phyloP scores from a whole-genome alignment of 2,797 vertebrate species.

The Enteromius afrohamiltoni region DNA sequence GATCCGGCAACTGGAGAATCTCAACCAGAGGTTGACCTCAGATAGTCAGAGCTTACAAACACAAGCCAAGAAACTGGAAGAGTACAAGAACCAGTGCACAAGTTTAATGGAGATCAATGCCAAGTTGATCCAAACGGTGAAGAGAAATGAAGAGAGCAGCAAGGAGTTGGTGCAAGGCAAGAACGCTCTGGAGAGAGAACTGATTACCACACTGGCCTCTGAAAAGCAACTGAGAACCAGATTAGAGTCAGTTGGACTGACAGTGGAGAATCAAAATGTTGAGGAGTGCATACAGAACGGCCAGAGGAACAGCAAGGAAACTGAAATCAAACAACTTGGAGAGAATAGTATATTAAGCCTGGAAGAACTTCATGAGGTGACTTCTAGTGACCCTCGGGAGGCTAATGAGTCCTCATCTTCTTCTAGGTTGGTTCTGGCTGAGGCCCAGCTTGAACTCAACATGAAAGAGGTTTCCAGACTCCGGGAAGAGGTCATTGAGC shows the following conservation, averaged over 20 bases:
- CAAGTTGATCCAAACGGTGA: slow-evolving; percentile 73
- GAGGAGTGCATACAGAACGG: slow-evolving; percentile 79
- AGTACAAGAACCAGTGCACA: slow-evolving; percentile 72
- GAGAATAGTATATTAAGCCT: slow-evolving; percentile 66
- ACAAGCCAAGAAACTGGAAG: slow-evolving; percentile 66
- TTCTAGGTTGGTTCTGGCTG: slow-evolving; percentile 75
- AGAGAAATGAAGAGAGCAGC: slow-evolving; percentile 72
- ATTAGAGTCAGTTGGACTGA: slow-evolving; percentile 68
- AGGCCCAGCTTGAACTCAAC: slow-evolving; percentile 83
- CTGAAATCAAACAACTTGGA: slow-evolving; percentile 71
- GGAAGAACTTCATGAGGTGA: slow-evolving; percentile 72
- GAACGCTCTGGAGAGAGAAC: slow-evolving; percentile 70
- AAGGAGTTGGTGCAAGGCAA: slow-evolving; percentile 71
- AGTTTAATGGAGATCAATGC: slow-evolving; percentile 74
- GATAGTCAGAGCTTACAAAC: slow-evolving; percentile 75
- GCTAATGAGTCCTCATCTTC: slow-evolving; percentile 65
- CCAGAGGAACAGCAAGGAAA: slow-evolving; percentile 72
- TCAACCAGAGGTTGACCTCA: slow-evolving; percentile 73
- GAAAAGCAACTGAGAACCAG: slow-evolving; percentile 78
- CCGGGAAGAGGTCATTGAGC: slow-evolving; percentile 77
- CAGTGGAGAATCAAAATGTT: slow-evolving; percentile 77
- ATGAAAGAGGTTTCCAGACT: slow-evolving; percentile 79
- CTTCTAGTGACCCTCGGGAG: slow-evolving; percentile 33
- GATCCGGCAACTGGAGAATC: slow-evolving; percentile 80
- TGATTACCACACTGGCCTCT: slow-evolving; percentile 74